Evolutionary conservation across 2,888 invertebrate genomes (phyloP), one percentile per base, ranked within the genome.

Genomic region (Stenurella melanura): DNA sequence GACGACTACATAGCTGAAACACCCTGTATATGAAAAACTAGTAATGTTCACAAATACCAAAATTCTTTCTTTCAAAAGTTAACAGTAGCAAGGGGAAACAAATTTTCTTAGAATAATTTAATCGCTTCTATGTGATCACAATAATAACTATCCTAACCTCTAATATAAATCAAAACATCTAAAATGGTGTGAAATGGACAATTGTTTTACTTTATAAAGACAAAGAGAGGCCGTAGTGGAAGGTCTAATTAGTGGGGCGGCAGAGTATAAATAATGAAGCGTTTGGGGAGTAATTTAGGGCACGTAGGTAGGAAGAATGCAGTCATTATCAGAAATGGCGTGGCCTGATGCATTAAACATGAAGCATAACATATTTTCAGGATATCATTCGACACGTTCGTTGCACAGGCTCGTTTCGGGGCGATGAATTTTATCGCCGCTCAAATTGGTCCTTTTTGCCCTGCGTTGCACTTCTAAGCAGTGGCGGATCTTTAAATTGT

Each of bases 321-420:
- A 85, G 86, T 86, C 86, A 87, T 87, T 87, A 87, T 87, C 85
- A 84, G 85, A 82, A 84, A 87, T 85, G 85, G 85, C 85, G 82
- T 78, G 80, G 82, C 81, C 84, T 85, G 84, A 83, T 87, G 88
- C 87, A 88, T 88, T 87, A 88, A 87, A 87, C 88, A 88, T 88
- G 87, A 87, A 86, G 81, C 85, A 83, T 86, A 85, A 81, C 86
- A 87, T 86, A 87, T 87, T 87, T 86, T 68, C 85, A 85, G 85
- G 85, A 84, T 83, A 86, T 85, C 85, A 86, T 85, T 87, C 83
- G 86, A 86, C 85, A 85, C 86, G 86, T 85, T 84, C 81, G 80
- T 77, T 82, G 81, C 81, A 77, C 79, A 78, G 67, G 71, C 75
- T 69, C 75, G 73, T 75, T 73, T 70, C 70, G 50, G 68, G 76